Evolutionary conservation across 2,888 invertebrate species (phyloP).

Genomic region (Nephrotoma flavescens): DNA sequence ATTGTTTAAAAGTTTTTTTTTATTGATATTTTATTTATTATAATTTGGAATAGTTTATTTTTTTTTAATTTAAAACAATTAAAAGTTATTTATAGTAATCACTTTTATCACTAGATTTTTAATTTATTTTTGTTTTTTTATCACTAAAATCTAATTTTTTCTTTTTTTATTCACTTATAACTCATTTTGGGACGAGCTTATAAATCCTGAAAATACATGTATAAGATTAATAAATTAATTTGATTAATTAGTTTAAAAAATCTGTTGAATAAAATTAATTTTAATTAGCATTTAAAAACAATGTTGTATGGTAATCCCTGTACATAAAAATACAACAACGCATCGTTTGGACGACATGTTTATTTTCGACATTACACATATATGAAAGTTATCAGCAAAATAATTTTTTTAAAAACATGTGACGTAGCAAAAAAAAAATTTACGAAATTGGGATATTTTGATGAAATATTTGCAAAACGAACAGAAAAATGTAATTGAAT

Average conservation of each 20-base stretch:
- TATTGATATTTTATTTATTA: background rate
- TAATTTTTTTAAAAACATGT: background rate
- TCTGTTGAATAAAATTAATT: background rate
- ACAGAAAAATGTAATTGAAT: background rate
- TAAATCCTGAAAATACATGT: background rate
- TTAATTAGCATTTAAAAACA: background rate
- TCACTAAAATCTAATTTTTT: background rate
- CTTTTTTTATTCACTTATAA: background rate
- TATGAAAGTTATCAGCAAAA: background rate
- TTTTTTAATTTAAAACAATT: background rate
- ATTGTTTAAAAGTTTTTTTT: background rate
- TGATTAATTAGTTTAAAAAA: background rate
- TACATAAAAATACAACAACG: background rate
- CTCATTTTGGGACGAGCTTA: background rate
- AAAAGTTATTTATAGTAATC: background rate
- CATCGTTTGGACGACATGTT: background rate
- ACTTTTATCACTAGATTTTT: background rate
- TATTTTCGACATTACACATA: background rate
- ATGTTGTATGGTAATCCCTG: background rate
- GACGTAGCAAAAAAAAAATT: background rate
- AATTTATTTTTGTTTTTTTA: background rate
- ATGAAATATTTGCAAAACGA: background rate
- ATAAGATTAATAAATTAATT: background rate
- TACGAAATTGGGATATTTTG: background rate
- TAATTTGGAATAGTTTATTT: background rate